These are phyloP conservation scores for Peromyscus maniculatus DNA, from an alignment of 2,113 vertebrate genomes.

Conservation along the genomic window DNA sequence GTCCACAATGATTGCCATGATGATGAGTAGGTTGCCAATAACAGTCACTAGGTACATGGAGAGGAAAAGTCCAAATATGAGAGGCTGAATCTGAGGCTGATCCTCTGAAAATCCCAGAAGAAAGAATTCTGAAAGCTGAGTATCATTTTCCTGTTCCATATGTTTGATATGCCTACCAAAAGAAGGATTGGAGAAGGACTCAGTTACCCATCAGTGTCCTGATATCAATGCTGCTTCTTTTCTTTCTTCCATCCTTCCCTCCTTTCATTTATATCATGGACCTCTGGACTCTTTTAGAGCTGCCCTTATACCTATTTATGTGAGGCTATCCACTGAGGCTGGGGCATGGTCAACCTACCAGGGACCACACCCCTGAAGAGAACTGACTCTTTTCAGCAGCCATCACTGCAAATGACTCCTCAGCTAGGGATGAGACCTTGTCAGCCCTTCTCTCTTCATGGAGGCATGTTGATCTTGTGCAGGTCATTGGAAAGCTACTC, in stretches of 20 bases:
- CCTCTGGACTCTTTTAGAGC: too few relatives aligned
- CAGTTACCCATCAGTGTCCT: background rate
- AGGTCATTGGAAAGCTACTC: background rate
- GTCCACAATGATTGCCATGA: background rate
- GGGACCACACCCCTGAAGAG: background rate
- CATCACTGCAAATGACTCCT: background rate
- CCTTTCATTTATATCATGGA: background rate
- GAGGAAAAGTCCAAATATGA: background rate
- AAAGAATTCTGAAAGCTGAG: background rate
- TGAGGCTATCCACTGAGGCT: too few relatives aligned
- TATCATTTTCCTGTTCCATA: constrained; percentile 28
- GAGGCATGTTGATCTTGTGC: background rate
- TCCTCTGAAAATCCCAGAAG: constrained; percentile 48
- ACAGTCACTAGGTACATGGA: background rate
- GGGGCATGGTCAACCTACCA: background rate
- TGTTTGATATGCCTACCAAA: background rate
- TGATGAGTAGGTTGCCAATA: background rate
- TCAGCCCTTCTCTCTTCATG: background rate
- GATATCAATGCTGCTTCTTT: background rate
- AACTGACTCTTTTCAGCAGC: background rate
- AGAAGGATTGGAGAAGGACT: background rate
- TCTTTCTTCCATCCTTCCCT: background rate
- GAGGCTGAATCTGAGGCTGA: background rate
- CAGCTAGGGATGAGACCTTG: background rate
- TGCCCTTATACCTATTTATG: too few relatives aligned